phyloP scores from a whole-genome alignment of 2,113 vertebrate genomes.

The Amblyornis subalaris region DNA sequence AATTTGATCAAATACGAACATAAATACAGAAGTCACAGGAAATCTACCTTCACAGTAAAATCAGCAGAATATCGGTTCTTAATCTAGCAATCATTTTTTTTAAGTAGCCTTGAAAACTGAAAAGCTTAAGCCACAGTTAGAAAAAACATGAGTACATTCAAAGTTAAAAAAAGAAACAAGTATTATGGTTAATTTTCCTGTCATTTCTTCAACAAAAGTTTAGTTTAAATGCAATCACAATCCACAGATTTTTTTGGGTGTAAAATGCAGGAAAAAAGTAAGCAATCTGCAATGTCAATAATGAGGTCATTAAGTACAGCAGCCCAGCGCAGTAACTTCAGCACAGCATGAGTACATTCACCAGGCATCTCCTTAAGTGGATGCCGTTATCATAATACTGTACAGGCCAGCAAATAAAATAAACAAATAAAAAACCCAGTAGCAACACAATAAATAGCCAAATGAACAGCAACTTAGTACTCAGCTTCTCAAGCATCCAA shows the following conservation, averaged over 20 bases:
- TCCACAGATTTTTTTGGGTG: not conserved
- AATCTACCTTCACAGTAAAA: not conserved
- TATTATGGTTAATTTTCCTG: not conserved
- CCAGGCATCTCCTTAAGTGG: not conserved
- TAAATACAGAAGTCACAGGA: not conserved
- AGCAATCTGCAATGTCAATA: not conserved
- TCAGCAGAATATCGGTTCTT: not conserved
- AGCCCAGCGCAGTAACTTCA: conserved; percentile 24
- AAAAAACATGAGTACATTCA: not conserved
- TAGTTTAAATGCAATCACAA: not conserved
- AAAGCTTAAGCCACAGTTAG: not conserved
- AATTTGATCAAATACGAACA: not conserved
- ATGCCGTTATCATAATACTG: not conserved
- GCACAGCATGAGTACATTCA: not conserved
- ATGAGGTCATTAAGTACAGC: not conserved
- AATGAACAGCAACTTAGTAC: not conserved
- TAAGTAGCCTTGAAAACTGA: not conserved
- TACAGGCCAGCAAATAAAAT: conserved; percentile 46
- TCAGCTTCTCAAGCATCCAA: conserved; percentile 28
- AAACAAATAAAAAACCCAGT: not conserved
- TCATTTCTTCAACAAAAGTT: not conserved
- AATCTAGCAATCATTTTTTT: not conserved
- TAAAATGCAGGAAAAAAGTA: not conserved
- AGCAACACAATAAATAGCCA: conserved; percentile 20
- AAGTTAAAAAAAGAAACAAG: not conserved